phyloP scores from a whole-genome alignment of 2,888 invertebrate species.

The Tupiocoris notatus region DNA sequence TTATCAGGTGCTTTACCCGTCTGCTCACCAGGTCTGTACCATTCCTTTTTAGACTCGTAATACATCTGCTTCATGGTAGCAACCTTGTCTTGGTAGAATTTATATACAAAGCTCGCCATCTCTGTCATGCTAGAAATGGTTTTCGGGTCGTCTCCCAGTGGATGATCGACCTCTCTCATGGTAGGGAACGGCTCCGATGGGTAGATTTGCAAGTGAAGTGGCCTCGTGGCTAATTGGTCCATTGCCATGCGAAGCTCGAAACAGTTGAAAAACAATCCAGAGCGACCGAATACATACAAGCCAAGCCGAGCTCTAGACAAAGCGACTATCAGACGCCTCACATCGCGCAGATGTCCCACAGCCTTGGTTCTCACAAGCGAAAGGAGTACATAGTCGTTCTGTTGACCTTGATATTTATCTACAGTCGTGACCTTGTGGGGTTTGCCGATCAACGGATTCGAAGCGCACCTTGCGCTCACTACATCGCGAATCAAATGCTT shows the following conservation, averaged over 20 bases:
- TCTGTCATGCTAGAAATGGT: constrained; percentile 84
- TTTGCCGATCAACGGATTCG: constrained; percentile 90
- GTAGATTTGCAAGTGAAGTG: constrained; percentile 74
- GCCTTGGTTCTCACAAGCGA: constrained; percentile 94
- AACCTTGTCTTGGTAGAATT: constrained; percentile 80
- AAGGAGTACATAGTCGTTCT: constrained; percentile 96
- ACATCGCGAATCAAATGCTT: constrained; percentile 97
- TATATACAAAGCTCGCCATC: constrained; percentile 93
- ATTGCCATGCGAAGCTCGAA: constrained; percentile 96
- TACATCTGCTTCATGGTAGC: constrained; percentile 60
- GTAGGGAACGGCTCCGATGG: constrained; percentile 79
- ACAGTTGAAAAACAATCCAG: constrained; percentile 91
- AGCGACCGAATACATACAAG: constrained; percentile 91
- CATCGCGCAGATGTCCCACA: constrained; percentile 97
- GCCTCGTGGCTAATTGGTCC: constrained; percentile 77
- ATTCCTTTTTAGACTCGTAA: constrained; percentile 52
- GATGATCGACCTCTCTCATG: constrained; percentile 58
- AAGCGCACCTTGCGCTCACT: constrained; percentile 86
- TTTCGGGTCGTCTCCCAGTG: constrained; percentile 55
- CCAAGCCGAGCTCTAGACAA: constrained; percentile 97
- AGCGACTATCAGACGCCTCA: constrained; percentile 93
- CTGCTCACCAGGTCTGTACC: constrained; percentile 64
- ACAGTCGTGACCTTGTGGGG: constrained; percentile 94
- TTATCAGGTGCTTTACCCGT: constrained; percentile 59
- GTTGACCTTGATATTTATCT: constrained; percentile 99